phyloP scores from a whole-genome alignment of 2,888 invertebrate species.

The Barypeithes pellucidus region DNA sequence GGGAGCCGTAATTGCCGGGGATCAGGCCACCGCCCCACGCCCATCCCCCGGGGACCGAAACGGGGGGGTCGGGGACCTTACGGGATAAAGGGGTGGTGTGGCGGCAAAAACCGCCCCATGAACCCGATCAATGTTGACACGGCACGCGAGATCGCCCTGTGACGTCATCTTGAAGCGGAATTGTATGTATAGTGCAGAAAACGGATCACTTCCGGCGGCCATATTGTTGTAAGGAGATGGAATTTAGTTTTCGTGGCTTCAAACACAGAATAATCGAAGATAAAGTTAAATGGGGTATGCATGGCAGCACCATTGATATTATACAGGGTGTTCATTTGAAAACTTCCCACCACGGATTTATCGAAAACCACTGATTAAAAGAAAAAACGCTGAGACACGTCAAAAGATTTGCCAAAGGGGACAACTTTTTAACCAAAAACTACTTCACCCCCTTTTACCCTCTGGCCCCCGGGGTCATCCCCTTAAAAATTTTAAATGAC shows the following conservation, averaged over 20 bases:
- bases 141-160: slow-evolving; percentile 66
- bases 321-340: too few relatives aligned
- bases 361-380: too few relatives aligned
- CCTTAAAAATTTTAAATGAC: too few relatives aligned
- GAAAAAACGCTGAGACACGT: too few relatives aligned
- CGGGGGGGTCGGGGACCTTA: slow-evolving; percentile 46
- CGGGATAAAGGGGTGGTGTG: slow-evolving; percentile 56
- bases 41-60: slow-evolving; percentile 52
- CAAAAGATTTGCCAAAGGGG: too few relatives aligned
- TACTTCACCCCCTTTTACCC: too few relatives aligned
- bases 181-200: slow-evolving; percentile 54
- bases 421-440: too few relatives aligned
- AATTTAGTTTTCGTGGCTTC: neutral
- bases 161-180: slow-evolving; percentile 59
- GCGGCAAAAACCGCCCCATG: slow-evolving; percentile 61
- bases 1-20: slow-evolving; percentile 64
- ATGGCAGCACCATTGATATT: too few relatives aligned
- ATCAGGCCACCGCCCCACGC: slow-evolving; percentile 49
- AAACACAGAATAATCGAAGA: too few relatives aligned
- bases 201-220: slow-evolving; percentile 53
- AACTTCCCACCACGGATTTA: too few relatives aligned
- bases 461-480: too few relatives aligned
- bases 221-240: slow-evolving; percentile 55
- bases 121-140: slow-evolving; percentile 69
- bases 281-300: too few relatives aligned